A percentile compares a stretch with the other conserved stretches of the same genome.
Evolutionary conservation across 2,113 vertebrate genomes (phyloP).

Genomic region (Siniperca chuatsi): DNA sequence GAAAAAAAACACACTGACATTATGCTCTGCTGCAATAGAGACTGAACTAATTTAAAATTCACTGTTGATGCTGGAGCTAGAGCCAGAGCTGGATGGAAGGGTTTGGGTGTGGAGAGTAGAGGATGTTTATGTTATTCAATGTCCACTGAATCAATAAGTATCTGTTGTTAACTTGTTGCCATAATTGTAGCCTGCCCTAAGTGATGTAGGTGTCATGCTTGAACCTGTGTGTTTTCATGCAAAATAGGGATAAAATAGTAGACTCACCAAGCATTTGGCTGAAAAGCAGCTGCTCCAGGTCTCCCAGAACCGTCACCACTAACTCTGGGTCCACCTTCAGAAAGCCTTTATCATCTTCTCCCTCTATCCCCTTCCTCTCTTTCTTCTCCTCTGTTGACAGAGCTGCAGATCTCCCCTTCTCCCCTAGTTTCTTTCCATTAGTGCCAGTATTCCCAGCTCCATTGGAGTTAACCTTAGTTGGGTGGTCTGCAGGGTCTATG

Average conservation of each 20-base stretch:
- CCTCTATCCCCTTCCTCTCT: conserved; percentile 68
- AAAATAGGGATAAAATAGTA: neutral
- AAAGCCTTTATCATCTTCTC: conserved; percentile 89
- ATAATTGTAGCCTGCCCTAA: neutral
- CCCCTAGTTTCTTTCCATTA: conserved; percentile 67
- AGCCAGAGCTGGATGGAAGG: conserved; percentile 47
- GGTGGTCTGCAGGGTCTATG: conserved; percentile 87
- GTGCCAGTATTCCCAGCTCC: conserved; percentile 68
- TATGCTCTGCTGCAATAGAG: conserved; percentile 58
- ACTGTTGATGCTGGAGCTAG: conserved; percentile 59
- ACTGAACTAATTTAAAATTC: conserved; percentile 72
- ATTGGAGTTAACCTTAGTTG: conserved; percentile 81
- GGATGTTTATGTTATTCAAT: neutral
- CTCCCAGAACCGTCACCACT: conserved; percentile 96
- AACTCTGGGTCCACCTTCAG: conserved; percentile 97
- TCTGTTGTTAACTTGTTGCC: conserved; percentile 13
- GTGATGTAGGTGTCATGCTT: neutral
- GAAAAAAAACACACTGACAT: conserved; percentile 47
- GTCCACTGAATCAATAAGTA: conserved; percentile 10
- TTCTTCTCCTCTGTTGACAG: conserved; percentile 68
- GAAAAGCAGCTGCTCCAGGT: conserved; percentile 98
- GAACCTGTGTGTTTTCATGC: conserved; percentile 5
- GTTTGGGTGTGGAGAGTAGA: conserved; percentile 62
- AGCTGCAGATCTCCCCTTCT: conserved; percentile 75
- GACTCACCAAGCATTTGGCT: conserved; percentile 97